phyloP scores from a whole-genome alignment of 2,797 vertebrate genomes.

The Sebastes jordani region DNA sequence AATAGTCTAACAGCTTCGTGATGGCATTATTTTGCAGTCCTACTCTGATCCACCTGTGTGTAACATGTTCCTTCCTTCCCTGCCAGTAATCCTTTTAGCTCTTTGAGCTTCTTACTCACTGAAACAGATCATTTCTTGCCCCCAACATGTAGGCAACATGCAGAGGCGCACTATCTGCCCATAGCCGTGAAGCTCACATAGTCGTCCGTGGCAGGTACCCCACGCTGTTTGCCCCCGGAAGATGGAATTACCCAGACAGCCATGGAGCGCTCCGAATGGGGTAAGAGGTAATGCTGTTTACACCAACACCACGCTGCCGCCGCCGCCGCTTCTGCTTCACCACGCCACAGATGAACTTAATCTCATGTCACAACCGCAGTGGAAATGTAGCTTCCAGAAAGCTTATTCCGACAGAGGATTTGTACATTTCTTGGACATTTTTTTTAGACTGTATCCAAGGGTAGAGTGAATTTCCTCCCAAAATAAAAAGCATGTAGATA shows the following conservation, averaged over 20 bases:
- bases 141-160: conserved; percentile 33
- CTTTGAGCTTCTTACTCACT: conserved; percentile 43
- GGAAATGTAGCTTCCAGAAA: conserved; percentile 45
- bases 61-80: not conserved
- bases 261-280: conserved; percentile 38
- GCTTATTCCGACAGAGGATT: conserved; percentile 49
- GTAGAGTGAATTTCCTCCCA: conserved; percentile 42
- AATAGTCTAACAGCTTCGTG: not conserved
- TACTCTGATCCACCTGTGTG: conserved; percentile 5
- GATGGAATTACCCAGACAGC: conserved; percentile 63
- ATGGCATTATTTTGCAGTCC: conserved; percentile 1
- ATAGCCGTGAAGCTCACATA: conserved; percentile 16
- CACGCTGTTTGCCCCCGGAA: conserved; percentile 32
- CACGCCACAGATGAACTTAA: conserved; percentile 71
- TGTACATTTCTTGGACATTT: not conserved
- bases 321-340: conserved; percentile 2
- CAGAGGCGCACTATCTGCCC: conserved; percentile 28
- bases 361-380: conserved; percentile 68
- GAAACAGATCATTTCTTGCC: conserved; percentile 51
- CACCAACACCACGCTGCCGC: conserved; percentile 33
- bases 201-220: conserved; percentile 41
- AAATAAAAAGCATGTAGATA: conserved; percentile 42
- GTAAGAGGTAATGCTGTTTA: conserved; percentile 66
- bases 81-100: conserved; percentile 49
- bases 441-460: conserved; percentile 28